These are phyloP conservation scores for Gavialis gangeticus DNA, from an alignment of 2,113 vertebrate species.

Conservation along the genomic window DNA sequence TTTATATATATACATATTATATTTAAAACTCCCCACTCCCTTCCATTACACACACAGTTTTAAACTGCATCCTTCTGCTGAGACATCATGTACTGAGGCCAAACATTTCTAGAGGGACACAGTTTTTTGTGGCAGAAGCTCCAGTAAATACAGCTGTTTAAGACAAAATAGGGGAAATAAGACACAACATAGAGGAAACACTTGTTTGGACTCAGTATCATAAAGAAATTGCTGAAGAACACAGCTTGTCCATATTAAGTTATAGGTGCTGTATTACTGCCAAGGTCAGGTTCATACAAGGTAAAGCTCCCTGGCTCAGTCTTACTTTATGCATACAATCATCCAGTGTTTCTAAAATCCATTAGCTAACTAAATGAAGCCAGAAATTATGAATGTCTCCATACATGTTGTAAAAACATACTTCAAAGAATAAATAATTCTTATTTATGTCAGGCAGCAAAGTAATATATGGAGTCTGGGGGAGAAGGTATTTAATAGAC, in stretches of 20 bases:
- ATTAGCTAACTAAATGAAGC: background rate
- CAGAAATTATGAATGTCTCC: background rate
- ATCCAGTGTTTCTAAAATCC: background rate
- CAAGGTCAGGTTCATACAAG: background rate
- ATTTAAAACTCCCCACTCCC: no score
- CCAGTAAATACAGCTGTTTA: background rate
- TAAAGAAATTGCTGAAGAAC: background rate
- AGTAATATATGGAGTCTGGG: background rate
- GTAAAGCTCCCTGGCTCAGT: background rate
- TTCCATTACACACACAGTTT: background rate
- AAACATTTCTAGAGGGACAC: conserved; percentile 11
- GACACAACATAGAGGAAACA: background rate
- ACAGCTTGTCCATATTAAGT: background rate
- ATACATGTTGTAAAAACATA: background rate
- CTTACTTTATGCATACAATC: background rate
- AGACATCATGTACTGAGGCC: background rate
- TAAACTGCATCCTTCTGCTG: background rate
- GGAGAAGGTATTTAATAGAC: background rate
- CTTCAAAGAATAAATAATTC: background rate
- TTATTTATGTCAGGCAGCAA: background rate
- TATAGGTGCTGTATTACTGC: background rate
- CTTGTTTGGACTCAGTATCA: background rate
- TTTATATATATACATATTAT: no score
- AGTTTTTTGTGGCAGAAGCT: background rate
- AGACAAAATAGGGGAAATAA: background rate